phyloP scores from a whole-genome alignment of 2,797 vertebrate species.

The Syndactyla subalaris region DNA sequence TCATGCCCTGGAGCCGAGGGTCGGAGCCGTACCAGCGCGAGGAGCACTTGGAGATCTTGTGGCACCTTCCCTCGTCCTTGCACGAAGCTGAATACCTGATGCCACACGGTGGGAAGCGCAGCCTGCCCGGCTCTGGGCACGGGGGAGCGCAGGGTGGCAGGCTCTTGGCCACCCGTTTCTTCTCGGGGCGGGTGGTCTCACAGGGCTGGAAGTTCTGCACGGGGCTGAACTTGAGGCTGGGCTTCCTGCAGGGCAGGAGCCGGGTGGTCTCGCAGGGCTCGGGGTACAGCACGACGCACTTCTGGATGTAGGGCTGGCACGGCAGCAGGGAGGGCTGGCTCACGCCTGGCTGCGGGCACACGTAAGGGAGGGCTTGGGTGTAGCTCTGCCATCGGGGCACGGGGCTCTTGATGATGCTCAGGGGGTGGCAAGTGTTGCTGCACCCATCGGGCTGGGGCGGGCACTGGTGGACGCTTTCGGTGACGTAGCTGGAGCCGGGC shows the following conservation, averaged over 20 bases:
- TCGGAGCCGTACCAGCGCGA: fast-evolving
- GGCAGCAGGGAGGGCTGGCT: background rate
- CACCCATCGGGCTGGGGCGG: background rate
- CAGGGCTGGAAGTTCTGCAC: background rate
- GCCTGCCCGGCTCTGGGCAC: background rate
- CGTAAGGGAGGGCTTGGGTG: background rate
- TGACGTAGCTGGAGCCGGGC: background rate
- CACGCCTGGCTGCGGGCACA: background rate
- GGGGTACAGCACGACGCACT: background rate
- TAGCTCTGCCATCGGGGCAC: background rate
- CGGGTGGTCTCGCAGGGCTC: background rate
- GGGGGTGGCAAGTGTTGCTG: constrained; percentile 7
- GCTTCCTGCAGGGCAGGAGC: background rate
- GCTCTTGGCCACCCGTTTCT: background rate
- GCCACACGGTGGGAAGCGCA: constrained; percentile 45
- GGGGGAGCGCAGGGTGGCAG: background rate
- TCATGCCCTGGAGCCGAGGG: background rate
- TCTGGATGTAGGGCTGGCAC: background rate
- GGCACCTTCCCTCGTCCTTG: background rate
- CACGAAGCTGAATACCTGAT: background rate
- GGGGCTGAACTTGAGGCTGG: background rate
- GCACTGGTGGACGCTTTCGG: background rate
- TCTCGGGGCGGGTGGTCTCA: fast-evolving
- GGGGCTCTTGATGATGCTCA: constrained; percentile 35
- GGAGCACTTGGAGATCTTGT: background rate